Percentiles rank a stretch among this genome's conserved stretches.
phyloP scores from a whole-genome alignment of 2,888 invertebrate genomes.

The Drosophila melanosoma region DNA sequence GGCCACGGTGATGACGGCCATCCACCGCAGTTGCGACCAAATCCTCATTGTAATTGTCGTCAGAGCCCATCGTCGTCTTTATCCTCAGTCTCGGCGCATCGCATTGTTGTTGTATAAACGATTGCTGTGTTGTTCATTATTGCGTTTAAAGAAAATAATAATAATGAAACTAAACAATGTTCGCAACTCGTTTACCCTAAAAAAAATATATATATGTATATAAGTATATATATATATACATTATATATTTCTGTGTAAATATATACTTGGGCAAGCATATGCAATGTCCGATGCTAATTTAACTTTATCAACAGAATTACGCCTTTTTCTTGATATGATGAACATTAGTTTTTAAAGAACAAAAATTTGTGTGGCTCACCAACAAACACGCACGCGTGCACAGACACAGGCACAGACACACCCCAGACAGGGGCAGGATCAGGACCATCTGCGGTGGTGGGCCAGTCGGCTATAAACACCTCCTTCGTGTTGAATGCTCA shows the following conservation, averaged over 20 bases:
- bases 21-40: constrained; percentile 65
- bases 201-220: neutral
- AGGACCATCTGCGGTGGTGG: constrained; percentile 43
- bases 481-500: constrained; percentile 30
- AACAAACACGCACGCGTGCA: constrained; percentile 65
- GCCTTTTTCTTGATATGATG: constrained; percentile 52
- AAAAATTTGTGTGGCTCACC: constrained; percentile 68
- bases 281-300: constrained; percentile 53
- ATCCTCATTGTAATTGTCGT: constrained; percentile 69
- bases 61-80: constrained; percentile 48
- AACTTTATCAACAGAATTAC: constrained; percentile 66
- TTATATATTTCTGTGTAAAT: neutral
- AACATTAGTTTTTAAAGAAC: constrained; percentile 50
- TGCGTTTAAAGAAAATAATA: constrained; percentile 46
- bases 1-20: constrained; percentile 56
- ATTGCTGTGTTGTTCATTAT: constrained; percentile 68
- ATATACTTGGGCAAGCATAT: constrained; percentile 9
- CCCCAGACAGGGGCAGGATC: constrained; percentile 31
- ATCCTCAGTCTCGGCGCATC: constrained; percentile 56
- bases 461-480: constrained; percentile 34
- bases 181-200: constrained; percentile 19
- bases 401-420: constrained; percentile 37
- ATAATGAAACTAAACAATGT: constrained; percentile 53
- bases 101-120: constrained; percentile 70
- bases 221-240: neutral